Evolutionary conservation across 2,113 vertebrate genomes (phyloP).

Genomic region (Sinosuthora webbiana): DNA sequence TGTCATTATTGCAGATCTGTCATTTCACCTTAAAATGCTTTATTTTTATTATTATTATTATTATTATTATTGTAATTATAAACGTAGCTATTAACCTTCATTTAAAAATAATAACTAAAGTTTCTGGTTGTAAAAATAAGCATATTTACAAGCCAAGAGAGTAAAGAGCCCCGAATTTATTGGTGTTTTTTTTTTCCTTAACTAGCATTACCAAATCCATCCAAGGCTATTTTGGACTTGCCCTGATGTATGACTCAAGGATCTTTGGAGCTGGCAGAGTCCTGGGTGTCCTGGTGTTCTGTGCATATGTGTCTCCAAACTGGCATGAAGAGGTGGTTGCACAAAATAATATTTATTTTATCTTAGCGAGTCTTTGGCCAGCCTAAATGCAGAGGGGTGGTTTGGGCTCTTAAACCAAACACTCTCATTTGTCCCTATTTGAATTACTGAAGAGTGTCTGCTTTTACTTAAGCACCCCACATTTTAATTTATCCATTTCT

Average conservation of each 20-base stretch:
- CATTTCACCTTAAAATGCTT: background rate
- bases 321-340: background rate
- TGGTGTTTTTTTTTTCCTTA: background rate
- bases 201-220: background rate
- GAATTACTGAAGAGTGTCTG: background rate
- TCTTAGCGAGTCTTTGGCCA: background rate
- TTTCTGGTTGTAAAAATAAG: background rate
- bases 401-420: background rate
- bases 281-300: background rate
- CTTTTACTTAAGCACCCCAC: background rate
- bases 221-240: background rate
- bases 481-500: background rate
- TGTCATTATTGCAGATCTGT: background rate
- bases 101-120: background rate
- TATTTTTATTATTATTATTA: background rate
- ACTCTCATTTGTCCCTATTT: background rate
- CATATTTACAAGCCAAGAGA: background rate
- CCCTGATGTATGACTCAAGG: background rate
- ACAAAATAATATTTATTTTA: background rate
- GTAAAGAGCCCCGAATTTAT: rapidly evolving
- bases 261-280: background rate
- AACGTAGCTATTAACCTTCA: background rate
- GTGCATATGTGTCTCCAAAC: conserved; percentile 12
- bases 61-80: background rate
- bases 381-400: background rate